Evolutionary conservation across 2,797 vertebrate species (phyloP), one percentile per base, ranked within the genome.

Genomic region (Ceyx erithaca): DNA sequence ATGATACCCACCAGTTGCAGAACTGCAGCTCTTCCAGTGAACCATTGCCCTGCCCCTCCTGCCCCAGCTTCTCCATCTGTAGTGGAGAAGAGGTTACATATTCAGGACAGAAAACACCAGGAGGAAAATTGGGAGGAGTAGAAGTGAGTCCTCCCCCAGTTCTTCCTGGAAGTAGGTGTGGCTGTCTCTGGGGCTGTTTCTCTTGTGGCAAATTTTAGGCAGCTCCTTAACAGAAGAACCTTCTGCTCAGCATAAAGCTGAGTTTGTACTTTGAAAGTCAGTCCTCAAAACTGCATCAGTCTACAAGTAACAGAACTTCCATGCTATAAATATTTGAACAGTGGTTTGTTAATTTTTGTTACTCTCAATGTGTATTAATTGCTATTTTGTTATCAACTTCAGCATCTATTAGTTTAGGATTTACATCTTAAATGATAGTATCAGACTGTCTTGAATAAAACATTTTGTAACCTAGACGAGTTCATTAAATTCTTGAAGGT

Each of bases 361-460:
- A 94, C 85, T 92, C 67, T 97, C 62, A 23, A 18, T 1, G 17
- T 92, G 95, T 77, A 96, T 97, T 97, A 98, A 97, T 96, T 96
- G 90, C 83, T 93, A 72, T 96, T 97, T 97, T 95, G 95, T 83
- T 96, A 96, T 96, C 91, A 94, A 51, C 89, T 87, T 96, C 94
- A 57, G 80, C 79, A 96, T 97, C 90, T 97, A 92, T 97, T 97
- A 96, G 94, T 93, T 97, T 87, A 95, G 95, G 96, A 97, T 97
- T 97, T 97, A 94, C 94, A 97, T 96, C 95, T 81, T 95, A 85
- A 92, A 94, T 95, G 92, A 97, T 96, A 95, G 21, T 37, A 95
- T 95, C 59, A 89, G 88, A 41, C 79, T 64, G 83, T 49, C 89
- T 97, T 96, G 93, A 97, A 97, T 97, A 97, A 97, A 97, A 97